Evolutionary conservation across 1,140 invertebrate genomes (phyloP), one percentile per base, ranked within the genome.

Genomic region (Coelopa frigida): DNA sequence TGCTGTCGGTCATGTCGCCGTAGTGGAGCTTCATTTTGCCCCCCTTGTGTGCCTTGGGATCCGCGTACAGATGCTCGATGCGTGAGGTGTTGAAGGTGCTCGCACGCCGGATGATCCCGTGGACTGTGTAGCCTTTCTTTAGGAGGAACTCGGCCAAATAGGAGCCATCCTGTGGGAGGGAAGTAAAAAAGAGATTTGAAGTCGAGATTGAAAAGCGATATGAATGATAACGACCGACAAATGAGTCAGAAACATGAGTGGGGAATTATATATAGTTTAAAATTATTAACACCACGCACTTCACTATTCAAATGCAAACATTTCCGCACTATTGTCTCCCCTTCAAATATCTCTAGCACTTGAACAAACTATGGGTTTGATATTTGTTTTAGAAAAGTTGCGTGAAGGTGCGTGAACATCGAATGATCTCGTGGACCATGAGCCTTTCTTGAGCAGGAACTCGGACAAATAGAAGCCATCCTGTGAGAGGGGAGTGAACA

Each of bases 381-480:
- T n/a, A n/a, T n/a, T n/a, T n/a, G n/a, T n/a, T n/a, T n/a, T n/a
- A n/a, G n/a, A n/a, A n/a, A n/a, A n/a, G n/a, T n/a, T n/a, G n/a
- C n/a, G n/a, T 99, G 62, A 99, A 99, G 0, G 91, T 90, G 61
- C 93, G 96, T 0, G 94, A 84, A 40, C 97, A 72, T 37, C 97
- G 72, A 21, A 99, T 92, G 26, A 98, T 91, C 1, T 94, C 95
- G 75, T 99, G 94, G 1, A 99, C 94, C 68, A 88, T 78, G 70
- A 98, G 3, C 93, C 94, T 75, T 98, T 98, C 32, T 81, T 78
- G 3, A 99, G 73, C 3, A 99, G 73, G 51, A 99, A 86, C 73
- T 99, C 97, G 4, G 95, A 91, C 56, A 99, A 75, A 73, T 99
- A 99, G 1, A 95, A 99, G 14, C 97, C 97, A 87, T 99, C 97